Base-by-base conservation (phyloP, 2,113 vertebrate genomes). In the human region DNA sequence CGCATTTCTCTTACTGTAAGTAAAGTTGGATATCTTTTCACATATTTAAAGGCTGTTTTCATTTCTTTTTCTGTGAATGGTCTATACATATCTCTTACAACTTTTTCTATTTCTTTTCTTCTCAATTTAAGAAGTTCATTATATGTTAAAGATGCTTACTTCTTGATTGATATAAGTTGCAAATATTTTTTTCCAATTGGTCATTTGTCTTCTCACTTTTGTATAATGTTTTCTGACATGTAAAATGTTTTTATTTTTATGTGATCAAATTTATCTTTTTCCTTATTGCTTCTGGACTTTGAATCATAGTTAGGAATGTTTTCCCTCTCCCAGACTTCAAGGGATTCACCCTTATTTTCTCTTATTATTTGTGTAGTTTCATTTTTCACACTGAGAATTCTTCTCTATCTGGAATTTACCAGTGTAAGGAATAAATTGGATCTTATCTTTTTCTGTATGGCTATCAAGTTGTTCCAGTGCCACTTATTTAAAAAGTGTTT, bases 181-280 rank as follows among this genome's bases (percentile, higher is more conserved):
- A 66, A 30, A 72, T 79, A 27, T 64, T 64, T 75, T 93, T 90
- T 72, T 23, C 75, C 25, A 87, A 52, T 89, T 27, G n/a, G 2
- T 75, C 38, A 75, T 86, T 75, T 87, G 66, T 86, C 81, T 82
- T 86, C 55, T 81, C 48, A 82, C 25, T 88, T 73, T 87, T 88
- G 73, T 64, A 13, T 38, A 32, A 48, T 43, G 20, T 80, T 82
- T 90, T 81, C 55, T 86, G 25, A 10, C 43, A 57, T 57, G 64
- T 52, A 90, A 85, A 86, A 80, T 16, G 8, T 93, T 84, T 89
- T 61, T 43, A 66, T 55, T 91, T 94, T 91, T 73, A 40, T 94
- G 59, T 90, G 38, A 81, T 80, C 38, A 86, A 79, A 68, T 66
- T 68, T 68, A 45, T 30, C 32, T 79, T 72, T 90, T 80, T 61